Evolutionary conservation across 2,797 vertebrate species (phyloP), one percentile per base, ranked within the genome.

Genomic region (Gymnothorax reevesii): DNA sequence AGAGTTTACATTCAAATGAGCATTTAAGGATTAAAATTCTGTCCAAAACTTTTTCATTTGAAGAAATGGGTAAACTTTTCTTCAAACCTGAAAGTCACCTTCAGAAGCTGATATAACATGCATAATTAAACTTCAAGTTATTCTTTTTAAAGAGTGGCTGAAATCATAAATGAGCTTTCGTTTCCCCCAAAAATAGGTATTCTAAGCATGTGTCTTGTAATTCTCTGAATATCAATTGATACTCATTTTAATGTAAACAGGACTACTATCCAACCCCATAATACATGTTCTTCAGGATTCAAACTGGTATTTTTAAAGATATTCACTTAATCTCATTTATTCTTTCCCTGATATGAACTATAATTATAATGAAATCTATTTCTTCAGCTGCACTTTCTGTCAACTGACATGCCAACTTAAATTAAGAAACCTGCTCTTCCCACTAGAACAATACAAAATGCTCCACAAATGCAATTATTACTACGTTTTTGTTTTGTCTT

Each of bases 391-490:
- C 5, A 73, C 33, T 10, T 42, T 27, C 27, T n/a, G 62, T 66
- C 12, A 33, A 27, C 27, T 27, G 25, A 10, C 25, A 27, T 4
- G 9, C 69, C 8, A 27, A 73, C 3, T 12, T 27, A 73, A 73
- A 33, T 52, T 69, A 42, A 49, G 49, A 52, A 62, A 84, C 64
- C 73, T 85, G 9, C 54, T 84, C 71, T 66, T 84, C 33, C 33
- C 2, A 42, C 33, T 2, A 42, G 33, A 42, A 42, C 33, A 42
- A 42, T 42, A 42, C 33, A 42, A 42, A 42, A 42, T 42, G 33
- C 33, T 42, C 33, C 33, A 42, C 33, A 1, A 42, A 42, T 42
- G 33, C 33, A 42, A 42, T 42, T 42, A 42, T 42, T 42, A 42
- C 33, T 42, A 42, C 33, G 1, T 42, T 42, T 42, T 42, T 42